phyloP scores from a whole-genome alignment of 2,113 vertebrate species.

The Leucopsar rothschildi region DNA sequence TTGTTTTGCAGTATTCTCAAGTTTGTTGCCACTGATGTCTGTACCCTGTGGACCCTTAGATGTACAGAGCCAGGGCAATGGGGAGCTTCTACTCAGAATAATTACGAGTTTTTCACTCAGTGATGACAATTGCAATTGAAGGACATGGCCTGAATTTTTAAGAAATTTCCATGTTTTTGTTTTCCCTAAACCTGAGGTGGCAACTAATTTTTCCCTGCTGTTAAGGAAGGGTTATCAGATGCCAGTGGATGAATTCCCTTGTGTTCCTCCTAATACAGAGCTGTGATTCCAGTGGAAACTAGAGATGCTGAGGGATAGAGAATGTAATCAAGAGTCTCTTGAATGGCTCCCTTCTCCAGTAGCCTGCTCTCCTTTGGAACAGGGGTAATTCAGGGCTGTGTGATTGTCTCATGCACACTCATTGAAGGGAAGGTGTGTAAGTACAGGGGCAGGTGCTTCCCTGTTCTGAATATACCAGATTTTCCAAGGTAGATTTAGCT shows the following conservation, averaged over 20 bases:
- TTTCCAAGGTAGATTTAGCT: neutral
- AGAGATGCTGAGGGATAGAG: neutral
- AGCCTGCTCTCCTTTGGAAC: neutral
- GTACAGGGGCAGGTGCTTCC: rapidly evolving
- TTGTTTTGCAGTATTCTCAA: neutral
- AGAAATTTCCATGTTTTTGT: neutral
- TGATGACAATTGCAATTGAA: neutral
- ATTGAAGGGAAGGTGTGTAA: neutral
- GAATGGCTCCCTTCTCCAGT: neutral
- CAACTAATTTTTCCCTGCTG: neutral
- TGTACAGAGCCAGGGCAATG: neutral
- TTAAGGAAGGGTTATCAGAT: neutral
- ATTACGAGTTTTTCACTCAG: neutral
- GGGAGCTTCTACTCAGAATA: neutral
- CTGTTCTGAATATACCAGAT: neutral
- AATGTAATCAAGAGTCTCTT: neutral
- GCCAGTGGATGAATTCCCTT: neutral
- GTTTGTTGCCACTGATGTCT: neutral
- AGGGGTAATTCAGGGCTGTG: neutral
- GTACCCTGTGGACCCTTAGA: neutral
- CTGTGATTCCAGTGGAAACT: neutral
- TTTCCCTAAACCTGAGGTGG: neutral
- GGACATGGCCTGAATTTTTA: neutral
- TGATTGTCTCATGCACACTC: neutral
- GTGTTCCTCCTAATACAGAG: neutral